Percentiles rank a stretch among this genome's conserved stretches.
Conservation (phyloP, 2,113 vertebrate species). For the Puntigrus tetrazona region DNA sequence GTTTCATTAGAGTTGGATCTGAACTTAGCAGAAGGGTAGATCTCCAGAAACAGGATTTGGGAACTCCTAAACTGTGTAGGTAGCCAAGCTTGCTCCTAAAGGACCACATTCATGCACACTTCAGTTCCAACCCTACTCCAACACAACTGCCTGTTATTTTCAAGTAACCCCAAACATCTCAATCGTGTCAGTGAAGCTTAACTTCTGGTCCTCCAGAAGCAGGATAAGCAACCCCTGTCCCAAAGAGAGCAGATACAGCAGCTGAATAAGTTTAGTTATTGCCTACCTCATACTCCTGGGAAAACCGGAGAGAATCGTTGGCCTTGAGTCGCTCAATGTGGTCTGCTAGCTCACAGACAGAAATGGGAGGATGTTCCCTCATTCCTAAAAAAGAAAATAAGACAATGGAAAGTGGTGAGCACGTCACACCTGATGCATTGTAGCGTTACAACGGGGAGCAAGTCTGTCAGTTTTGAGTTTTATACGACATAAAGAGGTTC, state of each 20-base stretch:
- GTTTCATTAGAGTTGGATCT: too few species aligned
- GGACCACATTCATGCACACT: too few species aligned
- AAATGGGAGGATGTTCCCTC: constrained; percentile 87
- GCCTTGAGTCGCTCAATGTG: constrained; percentile 91
- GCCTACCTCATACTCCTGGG: constrained; percentile 93
- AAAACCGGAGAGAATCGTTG: constrained; percentile 91
- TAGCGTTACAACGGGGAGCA: background rate
- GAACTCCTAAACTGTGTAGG: too few species aligned
- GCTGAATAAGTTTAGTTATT: background rate
- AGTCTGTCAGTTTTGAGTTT: constrained; percentile 16
- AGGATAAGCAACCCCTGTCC: background rate
- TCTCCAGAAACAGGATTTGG: too few species aligned
- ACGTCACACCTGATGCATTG: background rate
- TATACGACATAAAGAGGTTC: background rate
- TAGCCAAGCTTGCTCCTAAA: background rate
- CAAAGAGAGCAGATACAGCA: background rate
- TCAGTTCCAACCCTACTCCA: background rate
- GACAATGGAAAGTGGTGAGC: background rate
- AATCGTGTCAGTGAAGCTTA: background rate
- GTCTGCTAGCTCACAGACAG: constrained; percentile 83
- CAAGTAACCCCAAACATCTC: background rate
- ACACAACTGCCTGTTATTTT: background rate
- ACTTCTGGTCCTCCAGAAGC: background rate
- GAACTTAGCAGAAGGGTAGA: too few species aligned
- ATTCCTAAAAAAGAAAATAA: constrained; percentile 75